These are phyloP conservation scores for Drosophila quinaria DNA, from an alignment of 2,888 invertebrate genomes.

Conservation along the genomic window DNA sequence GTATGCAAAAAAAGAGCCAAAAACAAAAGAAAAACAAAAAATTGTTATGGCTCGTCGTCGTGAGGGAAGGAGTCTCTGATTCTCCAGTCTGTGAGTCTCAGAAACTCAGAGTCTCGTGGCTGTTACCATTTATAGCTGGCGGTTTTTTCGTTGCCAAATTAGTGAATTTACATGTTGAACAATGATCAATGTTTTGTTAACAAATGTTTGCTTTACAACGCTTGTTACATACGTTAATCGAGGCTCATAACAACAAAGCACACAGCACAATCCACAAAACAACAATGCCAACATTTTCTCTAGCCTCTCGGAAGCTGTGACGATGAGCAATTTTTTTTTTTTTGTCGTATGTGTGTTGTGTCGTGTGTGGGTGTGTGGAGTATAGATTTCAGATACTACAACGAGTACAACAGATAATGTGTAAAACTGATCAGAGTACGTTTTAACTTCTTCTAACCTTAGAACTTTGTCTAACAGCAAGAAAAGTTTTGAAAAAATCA, in stretches of 20 bases:
- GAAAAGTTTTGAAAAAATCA: no score
- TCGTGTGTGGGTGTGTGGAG: conserved; percentile 5
- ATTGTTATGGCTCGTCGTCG: conserved; percentile 40
- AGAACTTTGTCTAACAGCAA: not conserved
- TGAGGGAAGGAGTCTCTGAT: conserved; percentile 31
- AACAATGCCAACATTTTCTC: conserved; percentile 52
- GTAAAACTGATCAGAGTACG: not conserved
- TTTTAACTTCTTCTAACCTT: no score
- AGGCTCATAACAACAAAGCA: conserved; percentile 60
- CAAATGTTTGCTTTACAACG: conserved; percentile 76
- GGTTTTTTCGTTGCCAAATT: conserved; percentile 80
- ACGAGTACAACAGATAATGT: not conserved
- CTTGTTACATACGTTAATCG: conserved; percentile 59
- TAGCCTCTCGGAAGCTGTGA: conserved; percentile 32
- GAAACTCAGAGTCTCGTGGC: conserved; percentile 48
- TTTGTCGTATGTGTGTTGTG: conserved; percentile 4
- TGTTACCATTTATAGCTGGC: conserved; percentile 79
- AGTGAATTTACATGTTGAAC: conserved; percentile 83
- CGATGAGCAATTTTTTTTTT: conserved; percentile 37
- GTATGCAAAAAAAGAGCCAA: conserved; percentile 66
- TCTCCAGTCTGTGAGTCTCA: conserved; percentile 20
- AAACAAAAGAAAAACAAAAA: conserved; percentile 30
- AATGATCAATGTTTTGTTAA: conserved; percentile 83
- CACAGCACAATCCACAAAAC: conserved; percentile 31
- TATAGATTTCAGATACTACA: not conserved